Conservation (phyloP, 2,888 invertebrate species). For the Osedax frankpressi region DNA sequence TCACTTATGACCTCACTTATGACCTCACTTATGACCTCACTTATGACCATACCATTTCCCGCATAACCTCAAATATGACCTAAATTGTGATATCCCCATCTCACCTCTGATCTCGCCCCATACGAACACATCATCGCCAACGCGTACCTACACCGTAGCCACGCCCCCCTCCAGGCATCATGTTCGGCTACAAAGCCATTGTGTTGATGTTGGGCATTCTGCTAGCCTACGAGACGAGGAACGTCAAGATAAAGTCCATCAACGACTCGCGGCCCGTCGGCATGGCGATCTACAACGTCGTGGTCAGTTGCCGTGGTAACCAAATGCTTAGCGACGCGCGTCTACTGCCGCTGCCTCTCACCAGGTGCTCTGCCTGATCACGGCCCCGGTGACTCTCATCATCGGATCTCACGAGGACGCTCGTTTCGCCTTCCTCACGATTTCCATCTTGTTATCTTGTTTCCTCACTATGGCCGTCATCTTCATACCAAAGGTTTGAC, state of each 20-base stretch:
- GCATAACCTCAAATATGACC: too few relatives aligned
- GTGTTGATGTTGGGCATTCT: constrained; percentile 92
- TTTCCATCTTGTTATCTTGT: constrained; percentile 92
- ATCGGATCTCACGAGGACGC: constrained; percentile 95
- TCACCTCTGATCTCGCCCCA: too few relatives aligned
- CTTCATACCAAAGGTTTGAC: constrained; percentile 77
- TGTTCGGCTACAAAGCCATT: constrained; percentile 91
- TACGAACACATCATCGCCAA: too few relatives aligned
- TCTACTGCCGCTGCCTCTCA: constrained; percentile 93
- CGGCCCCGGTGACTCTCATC: constrained; percentile 90
- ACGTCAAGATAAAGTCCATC: constrained; percentile 83
- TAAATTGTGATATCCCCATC: too few relatives aligned
- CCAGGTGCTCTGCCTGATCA: constrained; percentile 76
- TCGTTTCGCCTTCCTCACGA: constrained; percentile 85
- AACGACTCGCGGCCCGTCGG: constrained; percentile 97
- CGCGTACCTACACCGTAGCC: too few relatives aligned
- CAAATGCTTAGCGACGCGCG: constrained; percentile 93
- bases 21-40: too few relatives aligned
- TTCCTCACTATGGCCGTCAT: constrained; percentile 95
- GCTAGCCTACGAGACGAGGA: constrained; percentile 91
- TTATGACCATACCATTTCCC: too few relatives aligned
- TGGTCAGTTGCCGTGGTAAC: constrained; percentile 65
- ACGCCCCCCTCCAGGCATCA: constrained; percentile 66
- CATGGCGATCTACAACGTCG: constrained; percentile 98
- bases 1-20: too few relatives aligned